Percentiles rank a stretch among this genome's conserved stretches.
phyloP scores from a whole-genome alignment of 2,113 vertebrate species.

The Sus scrofa region DNA sequence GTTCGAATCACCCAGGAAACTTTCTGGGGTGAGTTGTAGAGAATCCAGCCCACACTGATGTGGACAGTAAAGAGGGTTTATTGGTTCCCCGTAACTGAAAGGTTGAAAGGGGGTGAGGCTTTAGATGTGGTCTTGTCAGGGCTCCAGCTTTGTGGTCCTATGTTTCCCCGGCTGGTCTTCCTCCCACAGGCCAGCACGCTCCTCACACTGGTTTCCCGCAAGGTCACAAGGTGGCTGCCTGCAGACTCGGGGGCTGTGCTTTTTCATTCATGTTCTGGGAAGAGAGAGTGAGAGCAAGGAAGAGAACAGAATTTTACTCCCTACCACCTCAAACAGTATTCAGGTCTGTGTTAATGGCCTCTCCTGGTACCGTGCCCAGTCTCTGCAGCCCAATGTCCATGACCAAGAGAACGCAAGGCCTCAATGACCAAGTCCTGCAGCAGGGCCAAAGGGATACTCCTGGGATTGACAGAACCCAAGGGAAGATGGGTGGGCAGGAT shows the following conservation, averaged over 20 bases:
- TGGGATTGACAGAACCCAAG: rapidly evolving
- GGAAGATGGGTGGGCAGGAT: no score
- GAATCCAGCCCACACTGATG: neutral
- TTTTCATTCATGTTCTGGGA: neutral
- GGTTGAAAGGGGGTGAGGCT: constrained; percentile 29
- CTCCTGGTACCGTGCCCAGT: neutral
- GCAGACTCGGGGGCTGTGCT: neutral
- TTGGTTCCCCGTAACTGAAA: neutral
- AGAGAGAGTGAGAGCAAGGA: neutral
- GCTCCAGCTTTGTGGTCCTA: neutral
- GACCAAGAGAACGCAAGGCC: neutral
- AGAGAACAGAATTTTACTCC: neutral
- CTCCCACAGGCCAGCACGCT: neutral
- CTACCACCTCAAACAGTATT: neutral
- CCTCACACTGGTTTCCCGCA: neutral
- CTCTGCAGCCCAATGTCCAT: neutral
- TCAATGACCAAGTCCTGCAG: neutral
- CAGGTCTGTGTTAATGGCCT: neutral
- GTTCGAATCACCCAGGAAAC: constrained; percentile 56
- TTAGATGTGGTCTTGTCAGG: neutral
- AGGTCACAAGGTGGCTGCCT: neutral
- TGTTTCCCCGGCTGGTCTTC: neutral
- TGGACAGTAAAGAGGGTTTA: constrained; percentile 56
- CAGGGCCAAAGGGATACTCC: neutral
- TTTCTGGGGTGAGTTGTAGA: constrained; percentile 43